phyloP scores from a whole-genome alignment of 1,140 invertebrate genomes.

The Panagrolaimus sp. region DNA sequence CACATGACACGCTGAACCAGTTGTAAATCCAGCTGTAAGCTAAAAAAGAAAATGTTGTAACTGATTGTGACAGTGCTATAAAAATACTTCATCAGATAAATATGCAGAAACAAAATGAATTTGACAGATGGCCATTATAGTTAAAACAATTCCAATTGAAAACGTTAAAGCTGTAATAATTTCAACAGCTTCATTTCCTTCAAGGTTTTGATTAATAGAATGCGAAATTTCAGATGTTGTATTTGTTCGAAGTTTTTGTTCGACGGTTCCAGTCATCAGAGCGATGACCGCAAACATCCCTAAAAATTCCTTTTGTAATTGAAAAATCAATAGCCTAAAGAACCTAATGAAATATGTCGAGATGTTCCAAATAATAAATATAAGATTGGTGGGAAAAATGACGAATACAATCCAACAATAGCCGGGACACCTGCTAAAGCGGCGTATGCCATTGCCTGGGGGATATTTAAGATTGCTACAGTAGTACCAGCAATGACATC shows the following conservation, averaged over 20 bases:
- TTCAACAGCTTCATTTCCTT: not conserved
- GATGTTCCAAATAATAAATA: slow-evolving; percentile 85
- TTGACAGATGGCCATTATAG: not conserved
- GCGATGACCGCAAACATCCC: slow-evolving; percentile 6
- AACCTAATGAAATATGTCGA: slow-evolving; percentile 81
- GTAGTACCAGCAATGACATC: not conserved
- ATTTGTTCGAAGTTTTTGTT: not conserved
- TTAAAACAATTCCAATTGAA: not conserved
- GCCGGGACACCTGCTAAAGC: slow-evolving; percentile 76
- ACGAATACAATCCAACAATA: slow-evolving; percentile 83
- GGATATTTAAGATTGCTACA: not conserved
- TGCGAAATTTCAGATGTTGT: not conserved
- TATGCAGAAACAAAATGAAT: slow-evolving; percentile 7
- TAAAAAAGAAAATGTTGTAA: too few relatives aligned
- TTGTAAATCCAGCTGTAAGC: slow-evolving; percentile 1
- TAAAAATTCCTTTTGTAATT: not conserved
- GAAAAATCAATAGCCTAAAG: too few relatives aligned
- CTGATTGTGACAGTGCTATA: too few relatives aligned
- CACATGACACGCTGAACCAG: not conserved
- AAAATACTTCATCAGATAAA: not conserved
- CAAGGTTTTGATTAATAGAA: not conserved
- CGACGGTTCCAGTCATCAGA: not conserved
- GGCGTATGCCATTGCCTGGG: slow-evolving; percentile 79
- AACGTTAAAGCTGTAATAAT: slow-evolving; percentile 9
- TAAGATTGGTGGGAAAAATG: slow-evolving; percentile 80